Evolutionary conservation across 2,797 vertebrate species (phyloP), one percentile per base, ranked within the genome.

Genomic region (Cheirogaleus major): DNA sequence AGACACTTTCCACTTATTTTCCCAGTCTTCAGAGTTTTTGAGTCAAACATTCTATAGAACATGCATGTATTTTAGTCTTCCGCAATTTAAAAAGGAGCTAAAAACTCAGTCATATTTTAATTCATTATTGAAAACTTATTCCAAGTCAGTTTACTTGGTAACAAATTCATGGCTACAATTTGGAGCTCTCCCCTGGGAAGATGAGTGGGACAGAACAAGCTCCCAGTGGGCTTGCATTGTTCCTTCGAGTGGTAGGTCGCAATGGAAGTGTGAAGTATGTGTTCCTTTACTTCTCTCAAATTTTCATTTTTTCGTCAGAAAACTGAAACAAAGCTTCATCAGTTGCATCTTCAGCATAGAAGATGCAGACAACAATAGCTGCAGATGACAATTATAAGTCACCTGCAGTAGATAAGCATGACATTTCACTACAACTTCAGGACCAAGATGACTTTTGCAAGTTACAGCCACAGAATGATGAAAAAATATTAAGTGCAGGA

Each of bases 61-160:
- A 82, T 57, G 45, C 4, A 4, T 17, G 10, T 73, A 18, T 96
- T 93, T 89, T 45, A 63, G n/a, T 91, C 18, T 89, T 88, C 27
- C 20, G 5, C 57, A 86, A 63, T 23, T 75, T 95, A n/a, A 93
- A 88, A 11, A 45, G 32, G n/a, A 78, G 27, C 15, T 30, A 92
- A 94, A 91, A 94, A 85, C 20, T 20, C 69, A 80, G 35, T 30
- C 5, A 0, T 15, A 85, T 83, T 94, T 72, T 55, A 75, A 87
- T 65, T 91, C 65, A 76, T 63, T 92, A 67, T 0, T 88, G 41
- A 95, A 97, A 91, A 70, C 57, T 81, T 83, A 89, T 88, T 84
- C 95, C 80, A 96, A 65, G 61, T 7, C 70, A 35, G 35, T 79
- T 92, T 86, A 14, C 35, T 84, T 84, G 0, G 43, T 61, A 91